Conservation (phyloP, 2,113 vertebrate species). For the Sarotherodon lohbergeri region DNA sequence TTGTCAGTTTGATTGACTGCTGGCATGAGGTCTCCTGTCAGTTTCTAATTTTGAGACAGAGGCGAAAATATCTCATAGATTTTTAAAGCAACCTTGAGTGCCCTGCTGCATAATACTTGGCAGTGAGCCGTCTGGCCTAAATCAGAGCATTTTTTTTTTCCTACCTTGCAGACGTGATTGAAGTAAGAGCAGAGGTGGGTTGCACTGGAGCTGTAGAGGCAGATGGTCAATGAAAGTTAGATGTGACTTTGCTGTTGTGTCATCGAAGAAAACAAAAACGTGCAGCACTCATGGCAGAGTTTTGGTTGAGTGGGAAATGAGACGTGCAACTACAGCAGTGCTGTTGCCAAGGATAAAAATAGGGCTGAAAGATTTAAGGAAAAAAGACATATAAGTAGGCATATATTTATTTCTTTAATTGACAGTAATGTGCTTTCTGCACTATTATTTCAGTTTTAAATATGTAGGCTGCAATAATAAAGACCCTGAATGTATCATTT, state of each 20-base stretch:
- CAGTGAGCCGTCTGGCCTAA: background rate
- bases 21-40: constrained; percentile 29
- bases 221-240: constrained; percentile 7
- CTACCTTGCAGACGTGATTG: background rate
- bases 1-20: constrained; percentile 41
- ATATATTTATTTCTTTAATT: background rate
- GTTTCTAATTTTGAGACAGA: constrained; percentile 35
- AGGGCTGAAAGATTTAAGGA: background rate
- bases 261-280: background rate
- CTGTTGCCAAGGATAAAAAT: background rate
- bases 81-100: constrained; percentile 30
- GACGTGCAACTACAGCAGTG: background rate
- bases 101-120: constrained; percentile 3
- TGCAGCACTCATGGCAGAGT: background rate
- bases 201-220: background rate
- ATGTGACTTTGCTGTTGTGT: background rate
- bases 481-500: background rate
- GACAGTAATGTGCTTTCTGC: background rate
- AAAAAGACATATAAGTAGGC: background rate
- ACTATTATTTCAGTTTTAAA: background rate
- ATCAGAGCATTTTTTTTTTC: background rate
- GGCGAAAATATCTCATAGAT: constrained; percentile 25
- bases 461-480: background rate
- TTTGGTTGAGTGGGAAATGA: background rate
- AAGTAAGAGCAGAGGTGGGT: constrained; percentile 4